These are phyloP conservation scores for Diplogasteroides magnus DNA, from an alignment of 1,140 invertebrate genomes.

Conservation along the genomic window DNA sequence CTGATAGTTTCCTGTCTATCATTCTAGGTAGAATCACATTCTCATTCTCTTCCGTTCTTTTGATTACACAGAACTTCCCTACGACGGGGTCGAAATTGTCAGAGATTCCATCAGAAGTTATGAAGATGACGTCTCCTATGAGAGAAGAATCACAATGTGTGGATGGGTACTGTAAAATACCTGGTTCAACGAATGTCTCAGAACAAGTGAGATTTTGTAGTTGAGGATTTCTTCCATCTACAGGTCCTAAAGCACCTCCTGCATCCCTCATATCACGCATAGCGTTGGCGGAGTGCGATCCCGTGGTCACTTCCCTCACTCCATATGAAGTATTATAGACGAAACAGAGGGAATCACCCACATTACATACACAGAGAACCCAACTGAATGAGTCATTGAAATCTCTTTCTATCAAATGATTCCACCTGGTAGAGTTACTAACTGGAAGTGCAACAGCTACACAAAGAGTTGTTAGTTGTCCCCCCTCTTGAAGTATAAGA, in stretches of 20 bases:
- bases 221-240: conserved; percentile 80
- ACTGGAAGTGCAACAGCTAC: conserved; percentile 60
- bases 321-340: conserved; percentile 74
- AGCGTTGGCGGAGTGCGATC: conserved; percentile 79
- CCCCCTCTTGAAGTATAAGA: conserved; percentile 77
- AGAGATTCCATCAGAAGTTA: conserved; percentile 84
- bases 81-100: conserved; percentile 91
- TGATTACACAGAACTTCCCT: conserved; percentile 76
- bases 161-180: conserved; percentile 33
- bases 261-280: conserved; percentile 87
- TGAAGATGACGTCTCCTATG: conserved; percentile 76
- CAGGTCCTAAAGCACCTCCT: conserved; percentile 79
- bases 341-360: conserved; percentile 81
- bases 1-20: conserved; percentile 16
- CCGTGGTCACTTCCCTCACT: conserved; percentile 66
- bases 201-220: conserved; percentile 82
- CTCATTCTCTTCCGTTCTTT: conserved; percentile 46
- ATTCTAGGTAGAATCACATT: conserved; percentile 15
- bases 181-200: conserved; percentile 71
- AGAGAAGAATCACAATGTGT: neutral
- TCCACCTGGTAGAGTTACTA: conserved; percentile 58
- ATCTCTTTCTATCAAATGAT: conserved; percentile 4
- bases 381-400: conserved; percentile 55
- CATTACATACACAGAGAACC: conserved; percentile 81
- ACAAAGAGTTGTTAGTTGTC: conserved; percentile 79